These are phyloP conservation scores for Chaunax sp. DNA, from an alignment of 2,797 vertebrate species.

Conservation along the genomic window DNA sequence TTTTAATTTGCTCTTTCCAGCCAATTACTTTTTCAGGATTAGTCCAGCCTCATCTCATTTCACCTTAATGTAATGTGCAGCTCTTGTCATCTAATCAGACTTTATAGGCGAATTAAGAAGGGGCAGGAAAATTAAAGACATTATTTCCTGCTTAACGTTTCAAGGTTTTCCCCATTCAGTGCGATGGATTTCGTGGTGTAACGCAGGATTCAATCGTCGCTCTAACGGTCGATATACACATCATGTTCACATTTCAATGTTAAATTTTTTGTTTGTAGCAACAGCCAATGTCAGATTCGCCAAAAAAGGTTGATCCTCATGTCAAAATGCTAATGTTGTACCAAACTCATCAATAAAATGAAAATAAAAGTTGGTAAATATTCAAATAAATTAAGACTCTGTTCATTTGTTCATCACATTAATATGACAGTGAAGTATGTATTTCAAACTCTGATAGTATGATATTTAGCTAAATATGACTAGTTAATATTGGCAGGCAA, in stretches of 20 bases:
- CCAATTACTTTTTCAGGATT: constrained; percentile 3
- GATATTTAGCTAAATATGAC: neutral
- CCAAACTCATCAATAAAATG: constrained; percentile 33
- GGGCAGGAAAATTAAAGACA: neutral
- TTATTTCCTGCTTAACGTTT: neutral
- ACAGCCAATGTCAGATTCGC: constrained; percentile 8
- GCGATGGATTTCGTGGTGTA: constrained; percentile 9
- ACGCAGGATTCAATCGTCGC: constrained; percentile 19
- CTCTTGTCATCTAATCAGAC: constrained; percentile 27
- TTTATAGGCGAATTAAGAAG: constrained; percentile 4
- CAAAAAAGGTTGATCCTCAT: constrained; percentile 10
- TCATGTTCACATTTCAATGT: constrained; percentile 4
- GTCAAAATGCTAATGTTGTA: constrained; percentile 47
- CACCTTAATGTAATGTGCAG: constrained; percentile 19
- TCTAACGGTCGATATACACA: constrained; percentile 27
- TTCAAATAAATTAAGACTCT: constrained; percentile 5
- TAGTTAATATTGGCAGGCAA: no score
- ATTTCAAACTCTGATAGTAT: neutral
- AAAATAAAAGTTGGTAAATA: constrained; percentile 52
- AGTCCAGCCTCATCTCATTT: constrained; percentile 1
- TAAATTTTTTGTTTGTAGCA: neutral
- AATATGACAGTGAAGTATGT: neutral
- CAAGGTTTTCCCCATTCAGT: neutral
- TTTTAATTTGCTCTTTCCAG: neutral
- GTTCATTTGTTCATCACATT: neutral